phyloP scores from a whole-genome alignment of 37 sponge, comb jelly and placozoan species.

The Eunapius fragilis region DNA sequence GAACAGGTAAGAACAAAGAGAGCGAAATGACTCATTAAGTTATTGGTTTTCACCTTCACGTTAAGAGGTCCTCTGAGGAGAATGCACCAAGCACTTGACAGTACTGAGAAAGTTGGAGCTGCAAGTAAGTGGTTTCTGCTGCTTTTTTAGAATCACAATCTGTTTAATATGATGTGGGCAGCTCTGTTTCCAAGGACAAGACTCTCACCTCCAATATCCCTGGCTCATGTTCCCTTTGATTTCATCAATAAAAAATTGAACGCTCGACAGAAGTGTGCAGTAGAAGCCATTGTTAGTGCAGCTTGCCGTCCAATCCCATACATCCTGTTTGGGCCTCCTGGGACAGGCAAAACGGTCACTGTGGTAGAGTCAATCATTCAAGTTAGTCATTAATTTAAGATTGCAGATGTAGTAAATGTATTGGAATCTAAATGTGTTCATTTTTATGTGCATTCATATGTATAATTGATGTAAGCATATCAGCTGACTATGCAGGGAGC shows the following conservation, averaged over 20 bases:
- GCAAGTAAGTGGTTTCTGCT: slow-evolving; percentile 20
- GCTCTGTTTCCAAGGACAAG: background rate
- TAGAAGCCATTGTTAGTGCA: slow-evolving; percentile 62
- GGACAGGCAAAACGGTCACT: slow-evolving; percentile 88
- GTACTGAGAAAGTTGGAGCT: slow-evolving; percentile 3
- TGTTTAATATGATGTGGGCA: slow-evolving; percentile 4
- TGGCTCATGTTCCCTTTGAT: background rate
- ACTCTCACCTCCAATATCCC: background rate
- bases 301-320: slow-evolving; percentile 80
- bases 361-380: slow-evolving; percentile 88
- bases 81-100: slow-evolving; percentile 53
- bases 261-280: slow-evolving; percentile 58
- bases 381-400: slow-evolving; percentile 19
- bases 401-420: background rate
- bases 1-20: slow-evolving; percentile 34
- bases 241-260: slow-evolving; percentile 68
- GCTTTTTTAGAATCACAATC: background rate
- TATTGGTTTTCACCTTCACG: background rate
- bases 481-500: too few relatives aligned
- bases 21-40: background rate
- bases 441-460: too few relatives aligned
- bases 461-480: too few relatives aligned
- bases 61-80: slow-evolving; percentile 58
- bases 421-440: too few relatives aligned
- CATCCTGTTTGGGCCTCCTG: slow-evolving; percentile 87